phyloP scores from a whole-genome alignment of 2,113 vertebrate genomes.

The Dipodomys stephensi region DNA sequence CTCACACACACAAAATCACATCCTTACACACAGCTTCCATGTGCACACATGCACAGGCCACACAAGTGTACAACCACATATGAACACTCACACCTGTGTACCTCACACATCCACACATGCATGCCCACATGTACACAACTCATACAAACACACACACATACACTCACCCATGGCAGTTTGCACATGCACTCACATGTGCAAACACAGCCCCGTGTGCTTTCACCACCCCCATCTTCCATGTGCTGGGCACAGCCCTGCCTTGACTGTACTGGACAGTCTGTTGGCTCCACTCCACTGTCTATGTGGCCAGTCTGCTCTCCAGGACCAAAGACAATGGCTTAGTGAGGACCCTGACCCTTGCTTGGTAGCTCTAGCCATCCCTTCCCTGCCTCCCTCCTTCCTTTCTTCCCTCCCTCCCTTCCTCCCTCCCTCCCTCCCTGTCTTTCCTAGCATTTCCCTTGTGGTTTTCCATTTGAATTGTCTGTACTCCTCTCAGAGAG shows the following conservation, averaged over 20 bases:
- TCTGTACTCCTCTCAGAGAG: not conserved
- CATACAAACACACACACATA: no score
- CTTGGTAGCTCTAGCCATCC: accelerated
- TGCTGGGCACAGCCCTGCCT: not conserved
- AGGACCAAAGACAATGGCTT: accelerated
- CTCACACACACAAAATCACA: no score
- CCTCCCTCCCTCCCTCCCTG: not conserved
- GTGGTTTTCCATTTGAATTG: no score
- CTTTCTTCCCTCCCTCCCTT: not conserved
- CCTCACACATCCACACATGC: no score
- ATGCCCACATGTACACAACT: no score
- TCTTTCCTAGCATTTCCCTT: no score
- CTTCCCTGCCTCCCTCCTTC: not conserved
- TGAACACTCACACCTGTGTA: not conserved
- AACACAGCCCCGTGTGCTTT: no score
- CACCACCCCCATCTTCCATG: accelerated
- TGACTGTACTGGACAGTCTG: not conserved
- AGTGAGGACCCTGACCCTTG: accelerated
- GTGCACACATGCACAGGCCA: not conserved
- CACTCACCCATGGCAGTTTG: no score
- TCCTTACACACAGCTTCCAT: no score
- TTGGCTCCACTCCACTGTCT: accelerated
- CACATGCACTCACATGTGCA: no score
- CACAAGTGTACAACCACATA: no score
- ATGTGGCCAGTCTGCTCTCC: accelerated